phyloP scores from a whole-genome alignment of 2,888 invertebrate genomes.

The Lochmaea crataegi region DNA sequence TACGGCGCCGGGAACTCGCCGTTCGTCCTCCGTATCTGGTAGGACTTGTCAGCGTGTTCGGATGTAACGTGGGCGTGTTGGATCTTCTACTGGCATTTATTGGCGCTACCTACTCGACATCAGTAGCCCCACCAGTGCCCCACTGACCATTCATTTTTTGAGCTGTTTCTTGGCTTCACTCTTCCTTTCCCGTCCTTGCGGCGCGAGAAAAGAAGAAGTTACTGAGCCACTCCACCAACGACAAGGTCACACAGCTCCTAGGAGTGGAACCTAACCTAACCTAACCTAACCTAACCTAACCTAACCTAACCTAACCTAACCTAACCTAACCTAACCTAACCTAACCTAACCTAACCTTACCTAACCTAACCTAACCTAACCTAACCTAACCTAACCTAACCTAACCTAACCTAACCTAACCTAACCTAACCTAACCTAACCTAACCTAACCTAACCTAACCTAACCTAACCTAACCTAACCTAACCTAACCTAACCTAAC shows the following conservation, averaged over 20 bases:
- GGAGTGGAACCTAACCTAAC: not conserved
- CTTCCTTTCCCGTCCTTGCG: not conserved
- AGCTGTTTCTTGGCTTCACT: not conserved
- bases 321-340: not conserved
- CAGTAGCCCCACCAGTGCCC: no score
- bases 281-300: no score
- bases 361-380: not conserved
- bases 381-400: not conserved
- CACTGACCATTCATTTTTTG: no score
- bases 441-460: not conserved
- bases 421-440: not conserved
- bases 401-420: not conserved
- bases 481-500: not conserved
- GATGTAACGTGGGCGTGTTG: not conserved
- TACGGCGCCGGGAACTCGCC: no score
- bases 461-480: not conserved
- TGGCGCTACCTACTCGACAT: no score
- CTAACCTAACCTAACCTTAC: not conserved
- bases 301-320: not conserved
- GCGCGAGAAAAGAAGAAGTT: not conserved
- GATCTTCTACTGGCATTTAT: no score
- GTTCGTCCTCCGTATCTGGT: no score
- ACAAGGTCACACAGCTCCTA: constrained; percentile 2
- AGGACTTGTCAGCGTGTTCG: not conserved
- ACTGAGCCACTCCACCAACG: not conserved